Base-by-base conservation (phyloP, 2,888 invertebrate species). In the Pardosa pseudoannulata region DNA sequence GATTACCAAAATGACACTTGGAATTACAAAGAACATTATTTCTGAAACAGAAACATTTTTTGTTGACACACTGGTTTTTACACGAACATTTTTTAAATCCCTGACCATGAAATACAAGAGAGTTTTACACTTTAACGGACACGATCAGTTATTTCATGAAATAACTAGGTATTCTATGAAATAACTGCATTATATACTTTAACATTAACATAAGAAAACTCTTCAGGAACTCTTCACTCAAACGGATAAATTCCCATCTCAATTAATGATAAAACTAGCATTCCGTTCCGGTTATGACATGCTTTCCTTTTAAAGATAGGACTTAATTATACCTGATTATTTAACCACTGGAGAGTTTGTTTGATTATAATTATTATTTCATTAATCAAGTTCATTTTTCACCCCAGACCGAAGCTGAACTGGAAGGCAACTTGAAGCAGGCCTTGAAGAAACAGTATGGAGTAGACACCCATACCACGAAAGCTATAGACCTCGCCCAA, bases 391-490 rank as follows among this genome's bases (percentile, higher is more conserved):
- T 9, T 36, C 5, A 36, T 36, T 50, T 29, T 64, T 68, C 36
- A 5, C 27, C 19, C 11, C 41, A 86, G 85, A 79, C 46, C 11
- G 72, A 83, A 2, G 50, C 80, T 7, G 91, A 91, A 27, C 89
- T 92, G 56, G 92, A 92, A 86, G 90, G 90, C 7, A 90, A 92
- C 75, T 90, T 93, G 39, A 89, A 89, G 27, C 89, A 89, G 68
- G 91, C 91, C 88, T 89, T 92, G 67, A 89, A 90, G 41, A 89
- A 90, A n/a, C 90, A 91, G 27, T 92, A 92, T 79, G 92, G 92
- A 3, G 90, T 91, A 72, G 90, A 90, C 88, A 81, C 90, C 0
- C 89, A 90, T 6, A 92, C 93, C 88, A 93, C 92, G 71, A 90
- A 91, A 46, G 92, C 93, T 73, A 90, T 93, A 73, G 92, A 93